phyloP scores from a whole-genome alignment of 2,888 invertebrate genomes.

The Zootermopsis nevadensis region DNA sequence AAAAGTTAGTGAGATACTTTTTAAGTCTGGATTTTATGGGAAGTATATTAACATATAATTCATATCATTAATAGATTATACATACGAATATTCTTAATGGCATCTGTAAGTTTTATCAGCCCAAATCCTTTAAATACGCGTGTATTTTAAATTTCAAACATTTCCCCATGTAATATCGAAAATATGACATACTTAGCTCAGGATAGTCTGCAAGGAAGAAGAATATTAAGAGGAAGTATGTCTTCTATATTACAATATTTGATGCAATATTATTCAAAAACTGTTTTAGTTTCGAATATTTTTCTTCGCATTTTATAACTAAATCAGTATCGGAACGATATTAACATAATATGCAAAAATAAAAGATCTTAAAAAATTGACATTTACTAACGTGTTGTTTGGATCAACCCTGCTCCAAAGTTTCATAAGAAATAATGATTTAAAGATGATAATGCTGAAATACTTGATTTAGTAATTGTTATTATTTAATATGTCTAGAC shows the following conservation, averaged over 20 bases:
- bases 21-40: background rate
- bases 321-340: background rate
- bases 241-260: background rate
- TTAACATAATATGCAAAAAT: background rate
- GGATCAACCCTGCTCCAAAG: constrained; percentile 1
- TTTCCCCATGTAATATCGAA: background rate
- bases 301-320: background rate
- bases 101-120: too few relatives aligned
- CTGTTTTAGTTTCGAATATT: background rate
- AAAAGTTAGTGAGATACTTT: background rate
- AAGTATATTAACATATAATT: background rate
- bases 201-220: background rate
- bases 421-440: background rate
- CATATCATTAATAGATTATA: too few relatives aligned
- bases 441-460: background rate
- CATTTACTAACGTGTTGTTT: background rate
- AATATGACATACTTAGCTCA: background rate
- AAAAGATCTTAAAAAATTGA: background rate
- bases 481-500: background rate
- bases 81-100: too few relatives aligned
- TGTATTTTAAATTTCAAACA: too few relatives aligned
- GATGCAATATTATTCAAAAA: too few relatives aligned
- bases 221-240: background rate
- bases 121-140: too few relatives aligned
- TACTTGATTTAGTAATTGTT: background rate